These are phyloP conservation scores for Xiphorhynchus erythropygius DNA, from an alignment of 2,797 vertebrate species.

Conservation along the genomic window DNA sequence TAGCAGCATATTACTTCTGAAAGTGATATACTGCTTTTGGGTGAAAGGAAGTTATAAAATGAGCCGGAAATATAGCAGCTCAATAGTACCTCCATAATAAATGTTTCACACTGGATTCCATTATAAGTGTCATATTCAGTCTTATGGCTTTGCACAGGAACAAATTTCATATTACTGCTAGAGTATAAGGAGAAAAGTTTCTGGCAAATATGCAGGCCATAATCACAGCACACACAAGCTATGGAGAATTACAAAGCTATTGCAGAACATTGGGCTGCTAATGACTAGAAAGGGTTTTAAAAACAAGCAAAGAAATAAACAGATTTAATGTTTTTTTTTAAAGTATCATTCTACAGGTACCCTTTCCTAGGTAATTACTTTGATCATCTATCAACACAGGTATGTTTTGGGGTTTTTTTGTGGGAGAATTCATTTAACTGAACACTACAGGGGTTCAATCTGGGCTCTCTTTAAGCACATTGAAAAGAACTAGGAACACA, in stretches of 20 bases:
- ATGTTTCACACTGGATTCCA: constrained; percentile 18
- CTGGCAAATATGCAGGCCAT: not conserved
- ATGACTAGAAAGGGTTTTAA: not conserved
- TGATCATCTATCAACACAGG: not conserved
- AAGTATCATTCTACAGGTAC: not conserved
- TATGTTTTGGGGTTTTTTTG: not conserved
- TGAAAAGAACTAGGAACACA: not conserved
- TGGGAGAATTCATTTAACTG: not conserved
- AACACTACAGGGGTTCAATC: not conserved
- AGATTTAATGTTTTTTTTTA: not conserved
- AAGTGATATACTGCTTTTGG: not conserved
- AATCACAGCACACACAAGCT: not conserved
- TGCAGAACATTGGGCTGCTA: not conserved
- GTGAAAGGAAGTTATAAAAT: constrained; percentile 42
- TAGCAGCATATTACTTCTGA: constrained; percentile 8
- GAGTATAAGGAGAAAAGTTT: not conserved
- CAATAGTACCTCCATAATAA: constrained; percentile 5
- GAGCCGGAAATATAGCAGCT: not conserved
- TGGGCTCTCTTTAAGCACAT: not conserved
- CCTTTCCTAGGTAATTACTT: not conserved
- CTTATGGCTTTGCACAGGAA: not conserved
- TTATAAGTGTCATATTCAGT: not conserved
- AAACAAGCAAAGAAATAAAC: not conserved
- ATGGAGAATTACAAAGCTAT: not conserved
- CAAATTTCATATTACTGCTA: not conserved